phyloP scores from a whole-genome alignment of 2,113 vertebrate genomes.

The Phoenicopterus ruber region DNA sequence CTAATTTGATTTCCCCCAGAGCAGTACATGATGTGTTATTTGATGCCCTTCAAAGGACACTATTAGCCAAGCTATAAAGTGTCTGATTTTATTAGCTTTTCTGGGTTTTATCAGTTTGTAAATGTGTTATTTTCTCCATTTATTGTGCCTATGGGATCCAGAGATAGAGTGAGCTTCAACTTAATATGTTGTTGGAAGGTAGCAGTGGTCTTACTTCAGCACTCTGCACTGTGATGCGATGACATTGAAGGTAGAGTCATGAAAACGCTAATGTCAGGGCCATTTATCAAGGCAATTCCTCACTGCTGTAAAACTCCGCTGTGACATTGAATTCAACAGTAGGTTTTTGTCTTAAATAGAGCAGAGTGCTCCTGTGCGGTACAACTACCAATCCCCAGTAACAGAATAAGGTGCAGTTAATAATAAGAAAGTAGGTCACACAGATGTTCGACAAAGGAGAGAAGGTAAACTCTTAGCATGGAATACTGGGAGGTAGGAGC shows the following conservation, averaged over 20 bases:
- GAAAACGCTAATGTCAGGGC: constrained; percentile 76
- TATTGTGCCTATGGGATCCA: constrained; percentile 79
- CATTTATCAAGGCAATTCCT: constrained; percentile 78
- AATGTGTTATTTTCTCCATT: constrained; percentile 82
- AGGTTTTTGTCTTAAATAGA: constrained; percentile 67
- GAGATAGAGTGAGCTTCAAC: constrained; percentile 76
- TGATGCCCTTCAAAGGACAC: constrained; percentile 83
- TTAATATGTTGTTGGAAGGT: constrained; percentile 76
- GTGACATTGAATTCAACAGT: constrained; percentile 72
- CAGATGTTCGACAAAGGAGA: constrained; percentile 12
- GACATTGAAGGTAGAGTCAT: constrained; percentile 76
- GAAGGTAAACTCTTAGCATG: neutral
- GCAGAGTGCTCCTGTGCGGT: constrained; percentile 40
- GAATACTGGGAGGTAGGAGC: neutral
- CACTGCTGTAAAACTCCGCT: constrained; percentile 64
- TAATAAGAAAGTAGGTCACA: constrained; percentile 43
- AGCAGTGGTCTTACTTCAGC: constrained; percentile 70
- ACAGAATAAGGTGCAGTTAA: constrained; percentile 36
- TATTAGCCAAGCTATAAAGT: constrained; percentile 81
- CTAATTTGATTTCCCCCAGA: constrained; percentile 77
- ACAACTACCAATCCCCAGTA: constrained; percentile 26
- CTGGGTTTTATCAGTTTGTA: constrained; percentile 81
- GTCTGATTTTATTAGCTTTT: constrained; percentile 82
- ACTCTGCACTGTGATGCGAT: constrained; percentile 61
- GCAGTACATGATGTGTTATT: constrained; percentile 78